A percentile compares a stretch with the other conserved stretches of the same genome.
Conservation (phyloP, 2,113 vertebrate genomes). For the Pseudopodoces humilis region DNA sequence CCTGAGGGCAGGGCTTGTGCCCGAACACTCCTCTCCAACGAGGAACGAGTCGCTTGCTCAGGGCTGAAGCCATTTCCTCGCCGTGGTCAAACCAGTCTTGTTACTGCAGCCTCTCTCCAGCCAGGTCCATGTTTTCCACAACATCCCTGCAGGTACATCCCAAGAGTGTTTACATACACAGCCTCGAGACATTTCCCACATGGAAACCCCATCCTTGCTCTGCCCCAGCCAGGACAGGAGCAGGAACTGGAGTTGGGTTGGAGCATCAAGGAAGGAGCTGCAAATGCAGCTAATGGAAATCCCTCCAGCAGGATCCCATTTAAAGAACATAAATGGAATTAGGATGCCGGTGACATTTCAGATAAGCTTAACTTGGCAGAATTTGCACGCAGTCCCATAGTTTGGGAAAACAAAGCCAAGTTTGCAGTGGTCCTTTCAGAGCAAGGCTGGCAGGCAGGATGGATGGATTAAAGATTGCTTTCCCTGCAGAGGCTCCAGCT, state of each 20-base stretch:
- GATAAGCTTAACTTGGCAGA: neutral
- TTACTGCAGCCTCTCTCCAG: neutral
- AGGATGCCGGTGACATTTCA: neutral
- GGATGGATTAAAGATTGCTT: neutral
- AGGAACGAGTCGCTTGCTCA: neutral
- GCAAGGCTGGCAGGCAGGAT: neutral
- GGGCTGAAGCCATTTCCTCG: neutral
- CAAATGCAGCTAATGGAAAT: neutral
- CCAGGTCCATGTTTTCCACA: neutral
- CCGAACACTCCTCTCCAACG: neutral
- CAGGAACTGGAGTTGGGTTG: rapidly evolving
- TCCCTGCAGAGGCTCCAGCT: neutral
- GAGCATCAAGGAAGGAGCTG: neutral
- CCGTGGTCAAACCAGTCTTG: neutral
- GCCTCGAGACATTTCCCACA: rapidly evolving
- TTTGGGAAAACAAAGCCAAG: neutral
- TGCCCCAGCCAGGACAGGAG: rapidly evolving
- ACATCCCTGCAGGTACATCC: neutral
- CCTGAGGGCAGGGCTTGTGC: neutral
- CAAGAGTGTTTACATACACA: rapidly evolving
- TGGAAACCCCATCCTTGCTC: neutral
- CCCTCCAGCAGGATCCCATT: neutral
- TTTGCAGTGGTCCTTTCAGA: neutral
- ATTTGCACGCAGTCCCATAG: neutral
- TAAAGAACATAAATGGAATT: rapidly evolving